These are phyloP conservation scores for Hyperopisus bebe DNA, from an alignment of 2,113 vertebrate genomes.

Conservation along the genomic window DNA sequence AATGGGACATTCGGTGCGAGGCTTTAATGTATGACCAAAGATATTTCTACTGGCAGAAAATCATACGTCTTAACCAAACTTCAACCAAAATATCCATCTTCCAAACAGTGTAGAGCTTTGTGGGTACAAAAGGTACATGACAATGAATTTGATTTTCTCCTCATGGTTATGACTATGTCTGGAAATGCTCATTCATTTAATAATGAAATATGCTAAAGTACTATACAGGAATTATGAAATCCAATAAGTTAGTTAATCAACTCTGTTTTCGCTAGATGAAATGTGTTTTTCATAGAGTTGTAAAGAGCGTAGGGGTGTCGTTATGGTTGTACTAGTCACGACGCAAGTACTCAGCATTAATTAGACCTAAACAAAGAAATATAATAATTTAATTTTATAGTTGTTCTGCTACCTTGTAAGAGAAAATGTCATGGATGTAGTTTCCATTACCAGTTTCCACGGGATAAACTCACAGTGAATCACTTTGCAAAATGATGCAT, in stretches of 20 bases:
- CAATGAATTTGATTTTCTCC: neutral
- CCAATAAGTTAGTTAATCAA: neutral
- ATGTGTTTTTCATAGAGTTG: neutral
- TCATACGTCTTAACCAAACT: neutral
- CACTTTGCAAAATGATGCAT: neutral
- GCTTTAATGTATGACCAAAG: neutral
- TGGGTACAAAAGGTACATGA: neutral
- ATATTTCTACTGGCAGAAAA: neutral
- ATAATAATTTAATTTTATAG: neutral
- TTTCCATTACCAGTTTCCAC: neutral
- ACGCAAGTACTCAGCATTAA: neutral
- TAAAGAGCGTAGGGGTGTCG: neutral
- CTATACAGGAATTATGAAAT: neutral
- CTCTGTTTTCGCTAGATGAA: neutral
- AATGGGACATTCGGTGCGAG: neutral
- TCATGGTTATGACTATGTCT: neutral
- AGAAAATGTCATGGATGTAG: neutral
- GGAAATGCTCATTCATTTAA: neutral
- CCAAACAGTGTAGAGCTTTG: neutral
- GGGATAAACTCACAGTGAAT: neutral
- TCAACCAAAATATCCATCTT: neutral
- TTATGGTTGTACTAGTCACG: neutral
- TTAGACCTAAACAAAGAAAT: neutral
- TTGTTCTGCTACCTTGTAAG: neutral
- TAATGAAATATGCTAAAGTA: neutral